These are phyloP conservation scores for Menura novaehollandiae DNA, from an alignment of 2,113 vertebrate species.

Conservation along the genomic window DNA sequence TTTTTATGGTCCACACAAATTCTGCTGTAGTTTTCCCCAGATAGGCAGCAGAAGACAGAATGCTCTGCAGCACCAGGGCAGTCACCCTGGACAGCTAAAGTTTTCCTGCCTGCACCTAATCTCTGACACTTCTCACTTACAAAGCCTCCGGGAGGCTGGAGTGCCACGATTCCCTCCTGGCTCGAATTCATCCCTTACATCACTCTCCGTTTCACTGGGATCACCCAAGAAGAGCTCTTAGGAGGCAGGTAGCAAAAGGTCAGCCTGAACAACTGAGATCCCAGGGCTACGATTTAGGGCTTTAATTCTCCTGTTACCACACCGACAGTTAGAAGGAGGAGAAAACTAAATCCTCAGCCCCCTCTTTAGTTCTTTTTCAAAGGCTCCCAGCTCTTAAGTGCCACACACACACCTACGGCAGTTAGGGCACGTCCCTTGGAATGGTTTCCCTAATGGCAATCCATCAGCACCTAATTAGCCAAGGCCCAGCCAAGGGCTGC, in stretches of 20 bases:
- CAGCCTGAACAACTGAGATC: not conserved
- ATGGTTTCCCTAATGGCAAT: not conserved
- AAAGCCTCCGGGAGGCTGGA: not conserved
- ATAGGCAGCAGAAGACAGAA: fast-evolving
- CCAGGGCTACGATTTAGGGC: not conserved
- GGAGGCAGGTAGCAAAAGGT: conserved; percentile 40
- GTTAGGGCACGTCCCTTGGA: not conserved
- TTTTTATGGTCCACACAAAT: not conserved
- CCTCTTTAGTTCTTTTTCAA: not conserved
- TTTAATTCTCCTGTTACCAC: conserved; percentile 37
- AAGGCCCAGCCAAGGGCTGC: not conserved
- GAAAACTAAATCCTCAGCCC: conserved; percentile 11
- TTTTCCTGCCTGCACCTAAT: not conserved
- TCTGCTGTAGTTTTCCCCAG: not conserved
- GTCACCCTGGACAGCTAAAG: not conserved
- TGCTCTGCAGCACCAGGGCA: not conserved
- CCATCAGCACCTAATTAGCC: not conserved
- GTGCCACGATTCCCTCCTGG: not conserved
- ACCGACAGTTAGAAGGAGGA: not conserved
- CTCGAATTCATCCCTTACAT: not conserved
- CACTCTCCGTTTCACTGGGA: not conserved
- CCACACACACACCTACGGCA: not conserved
- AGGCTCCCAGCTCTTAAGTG: not conserved
- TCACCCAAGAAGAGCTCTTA: conserved; percentile 21
- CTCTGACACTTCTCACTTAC: not conserved